Base-by-base conservation (phyloP, 2,797 vertebrate species). In the Takifugu ocellatus region DNA sequence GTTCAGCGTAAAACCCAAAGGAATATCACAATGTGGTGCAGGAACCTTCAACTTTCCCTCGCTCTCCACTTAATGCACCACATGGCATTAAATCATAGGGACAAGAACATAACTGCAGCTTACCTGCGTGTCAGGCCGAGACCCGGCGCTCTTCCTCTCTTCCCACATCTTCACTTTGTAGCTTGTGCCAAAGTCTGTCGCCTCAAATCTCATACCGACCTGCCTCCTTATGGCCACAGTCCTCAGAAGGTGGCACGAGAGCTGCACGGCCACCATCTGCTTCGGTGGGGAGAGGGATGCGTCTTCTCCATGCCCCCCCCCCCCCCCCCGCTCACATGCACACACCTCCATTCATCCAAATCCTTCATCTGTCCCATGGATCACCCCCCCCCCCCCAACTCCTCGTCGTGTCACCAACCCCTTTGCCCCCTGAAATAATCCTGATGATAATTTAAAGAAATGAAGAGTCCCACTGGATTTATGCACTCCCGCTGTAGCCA, bases 141-240 rank as follows among this genome's bases (percentile, higher is more conserved):
- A 71, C 72, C 60, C 77, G 17, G 31, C 76, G 79, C 62, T 31
- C 67, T 56, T 48, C 73, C 61, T 63, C 73, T 75, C 75, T 64
- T 72, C 68, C 71, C 57, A 63, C 72, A 81, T 77, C 70, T 79
- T 74, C 72, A 63, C 87, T 89, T 90, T 88, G 85, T 86, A 88
- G 82, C 74, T 75, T 43, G 59, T 84, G 87, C 88, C 88, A 88
- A 84, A 82, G 59, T 67, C 84, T 77, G 81, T 77, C 82, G 75
- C 68, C 81, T 84, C 84, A 84, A 82, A 87, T 87, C 87, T 84
- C 85, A 65, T 24, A 70, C 82, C 81, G 81, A 85, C 85, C 82
- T 81, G 62, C 83, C 86, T 87, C 82, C 87, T 87, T 87, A 87
- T 87, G 86, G 83, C 72, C 53, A 73, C 77, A 24, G 63, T 15